phyloP scores from a whole-genome alignment of 2,888 invertebrate genomes.

The Steinernema hermaphroditum region DNA sequence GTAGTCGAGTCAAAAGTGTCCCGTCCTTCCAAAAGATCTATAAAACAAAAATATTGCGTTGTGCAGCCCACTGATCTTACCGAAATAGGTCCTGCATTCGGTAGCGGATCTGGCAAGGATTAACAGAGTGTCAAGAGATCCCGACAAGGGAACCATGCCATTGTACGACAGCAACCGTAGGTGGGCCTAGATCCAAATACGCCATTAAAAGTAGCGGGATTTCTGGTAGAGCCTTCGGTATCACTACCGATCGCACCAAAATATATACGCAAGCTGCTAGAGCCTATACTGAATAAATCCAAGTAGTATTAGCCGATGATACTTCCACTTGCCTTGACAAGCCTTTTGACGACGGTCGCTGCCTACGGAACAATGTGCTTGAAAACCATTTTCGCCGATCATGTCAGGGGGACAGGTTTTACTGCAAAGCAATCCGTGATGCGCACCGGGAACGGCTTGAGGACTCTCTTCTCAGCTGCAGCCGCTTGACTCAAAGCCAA shows the following conservation, averaged over 20 bases:
- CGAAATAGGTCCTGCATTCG: slow-evolving; percentile 78
- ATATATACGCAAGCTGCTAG: slow-evolving; percentile 66
- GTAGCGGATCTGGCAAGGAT: slow-evolving; percentile 82
- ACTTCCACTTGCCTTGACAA: slow-evolving; percentile 69
- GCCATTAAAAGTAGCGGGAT: slow-evolving; percentile 94
- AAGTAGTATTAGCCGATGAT: slow-evolving; percentile 93
- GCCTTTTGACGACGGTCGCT: slow-evolving; percentile 83
- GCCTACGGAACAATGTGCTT: slow-evolving; percentile 85
- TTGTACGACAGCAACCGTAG: slow-evolving; percentile 84
- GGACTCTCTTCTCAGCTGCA: slow-evolving; percentile 45
- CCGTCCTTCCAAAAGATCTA: slow-evolving; percentile 78
- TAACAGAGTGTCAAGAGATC: slow-evolving; percentile 96
- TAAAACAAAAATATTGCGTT: too few species aligned
- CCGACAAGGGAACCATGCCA: slow-evolving; percentile 92
- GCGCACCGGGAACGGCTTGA: slow-evolving; percentile 60
- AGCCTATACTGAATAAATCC: slow-evolving; percentile 99
- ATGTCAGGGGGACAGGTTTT: slow-evolving; percentile 78
- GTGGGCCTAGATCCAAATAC: slow-evolving; percentile 93
- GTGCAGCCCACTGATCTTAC: too few species aligned
- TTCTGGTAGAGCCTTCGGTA: slow-evolving; percentile 93
- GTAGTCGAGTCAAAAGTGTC: slow-evolving; percentile 85
- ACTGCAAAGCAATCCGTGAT: slow-evolving; percentile 63
- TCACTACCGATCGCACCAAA: slow-evolving; percentile 92
- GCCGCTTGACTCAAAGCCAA: slow-evolving; percentile 56
- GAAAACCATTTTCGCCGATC: slow-evolving; percentile 82